These are phyloP conservation scores for Drosophila mercatorum DNA, from an alignment of 2,888 invertebrate genomes.

Conservation along the genomic window DNA sequence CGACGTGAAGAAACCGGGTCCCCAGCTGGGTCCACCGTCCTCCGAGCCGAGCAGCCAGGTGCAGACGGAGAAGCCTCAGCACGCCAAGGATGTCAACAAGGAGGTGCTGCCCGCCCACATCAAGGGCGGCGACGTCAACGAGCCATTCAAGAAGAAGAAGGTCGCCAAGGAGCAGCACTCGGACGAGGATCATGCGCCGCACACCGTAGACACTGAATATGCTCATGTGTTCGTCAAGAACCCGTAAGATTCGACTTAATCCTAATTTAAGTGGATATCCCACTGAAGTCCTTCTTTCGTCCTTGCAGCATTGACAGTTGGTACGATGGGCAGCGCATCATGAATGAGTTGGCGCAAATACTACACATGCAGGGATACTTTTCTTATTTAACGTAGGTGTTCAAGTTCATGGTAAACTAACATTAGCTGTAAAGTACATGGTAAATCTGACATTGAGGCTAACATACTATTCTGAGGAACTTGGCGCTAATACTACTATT, in stretches of 20 bases:
- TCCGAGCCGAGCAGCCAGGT: conserved; percentile 54
- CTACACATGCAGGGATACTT: conserved; percentile 86
- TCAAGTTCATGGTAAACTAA: neutral
- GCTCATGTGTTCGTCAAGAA: conserved; percentile 92
- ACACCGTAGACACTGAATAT: conserved; percentile 90
- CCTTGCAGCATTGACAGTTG: conserved; percentile 87
- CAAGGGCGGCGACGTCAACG: conserved; percentile 76
- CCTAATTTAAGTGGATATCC: neutral
- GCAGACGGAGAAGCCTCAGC: conserved; percentile 62
- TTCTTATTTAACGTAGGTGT: conserved; percentile 83
- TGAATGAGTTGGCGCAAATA: conserved; percentile 89
- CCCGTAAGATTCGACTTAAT: conserved; percentile 85
- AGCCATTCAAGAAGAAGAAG: conserved; percentile 82
- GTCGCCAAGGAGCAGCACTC: conserved; percentile 83
- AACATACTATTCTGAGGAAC: neutral
- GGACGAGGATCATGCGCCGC: conserved; percentile 86
- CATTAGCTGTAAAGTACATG: neutral
- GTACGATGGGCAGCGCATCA: conserved; percentile 90
- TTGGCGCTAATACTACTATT: too few relatives aligned
- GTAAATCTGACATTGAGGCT: neutral
- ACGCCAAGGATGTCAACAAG: conserved; percentile 66
- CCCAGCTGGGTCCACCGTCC: conserved; percentile 86
- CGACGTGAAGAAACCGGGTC: conserved; percentile 98
- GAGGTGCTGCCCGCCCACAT: conserved; percentile 83
- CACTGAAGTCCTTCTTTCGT: neutral